phyloP scores from a whole-genome alignment of 2,888 invertebrate species.

The Malachius bipustulatus region DNA sequence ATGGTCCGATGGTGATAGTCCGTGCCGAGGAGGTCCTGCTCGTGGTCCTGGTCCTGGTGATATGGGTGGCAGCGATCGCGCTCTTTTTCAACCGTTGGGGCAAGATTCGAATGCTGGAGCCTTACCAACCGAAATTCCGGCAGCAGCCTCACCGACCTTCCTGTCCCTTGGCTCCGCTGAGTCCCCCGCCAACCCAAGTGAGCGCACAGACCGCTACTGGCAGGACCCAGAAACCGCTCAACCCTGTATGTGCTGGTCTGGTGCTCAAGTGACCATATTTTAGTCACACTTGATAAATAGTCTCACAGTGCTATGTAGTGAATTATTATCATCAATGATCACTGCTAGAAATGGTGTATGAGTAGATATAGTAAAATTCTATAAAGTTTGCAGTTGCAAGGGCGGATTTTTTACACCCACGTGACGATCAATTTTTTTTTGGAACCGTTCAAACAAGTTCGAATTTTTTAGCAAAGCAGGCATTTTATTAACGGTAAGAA shows the following conservation, averaged over 20 bases:
- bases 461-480: too few relatives aligned
- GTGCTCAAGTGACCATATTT: too few relatives aligned
- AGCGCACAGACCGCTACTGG: conserved; percentile 20
- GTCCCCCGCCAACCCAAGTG: conserved; percentile 37
- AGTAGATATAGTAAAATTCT: too few relatives aligned
- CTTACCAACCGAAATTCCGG: conserved; percentile 83
- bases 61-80: conserved; percentile 83
- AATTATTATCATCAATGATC: too few relatives aligned
- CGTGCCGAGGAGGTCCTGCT: conserved; percentile 77
- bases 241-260: conserved; percentile 23
- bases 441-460: too few relatives aligned
- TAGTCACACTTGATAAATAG: too few relatives aligned
- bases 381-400: too few relatives aligned
- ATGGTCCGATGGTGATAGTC: conserved; percentile 54
- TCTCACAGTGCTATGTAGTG: too few relatives aligned
- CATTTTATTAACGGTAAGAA: too few relatives aligned
- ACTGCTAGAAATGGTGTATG: too few relatives aligned
- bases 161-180: conserved; percentile 48
- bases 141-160: conserved; percentile 67
- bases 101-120: conserved; percentile 85
- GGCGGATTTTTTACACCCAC: too few relatives aligned
- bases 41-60: conserved; percentile 69
- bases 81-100: conserved; percentile 92
- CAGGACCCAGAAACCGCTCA: conserved; percentile 24
- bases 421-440: too few relatives aligned